Percentiles rank a stretch among this genome's conserved stretches.
Conservation (phyloP, 2,888 invertebrate genomes). For the Xanthorhoe designata region DNA sequence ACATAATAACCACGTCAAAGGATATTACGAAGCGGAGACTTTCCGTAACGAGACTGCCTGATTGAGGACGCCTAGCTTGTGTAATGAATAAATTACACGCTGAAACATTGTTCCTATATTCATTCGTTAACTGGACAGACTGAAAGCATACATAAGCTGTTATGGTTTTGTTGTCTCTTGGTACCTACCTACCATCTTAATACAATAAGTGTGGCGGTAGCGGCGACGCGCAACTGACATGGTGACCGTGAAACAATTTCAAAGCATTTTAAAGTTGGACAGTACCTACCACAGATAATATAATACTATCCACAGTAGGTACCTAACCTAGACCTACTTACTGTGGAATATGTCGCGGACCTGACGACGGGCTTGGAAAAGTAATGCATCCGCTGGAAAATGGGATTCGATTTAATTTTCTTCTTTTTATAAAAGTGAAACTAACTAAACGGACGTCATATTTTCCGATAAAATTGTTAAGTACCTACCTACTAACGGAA, state of each 20-base stretch:
- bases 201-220: slow-evolving; percentile 60
- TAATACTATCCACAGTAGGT: too few species aligned
- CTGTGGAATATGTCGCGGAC: slow-evolving; percentile 19
- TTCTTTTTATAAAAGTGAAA: slow-evolving; percentile 21
- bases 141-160: slow-evolving; percentile 58
- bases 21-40: slow-evolving; percentile 63
- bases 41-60: slow-evolving; percentile 73
- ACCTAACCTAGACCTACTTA: background rate
- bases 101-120: slow-evolving; percentile 82
- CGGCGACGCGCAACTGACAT: slow-evolving; percentile 55
- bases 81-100: slow-evolving; percentile 86
- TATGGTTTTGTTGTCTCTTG: slow-evolving; percentile 51
- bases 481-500: background rate
- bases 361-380: slow-evolving; percentile 29
- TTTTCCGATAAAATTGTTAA: background rate
- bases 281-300: too few species aligned
- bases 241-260: slow-evolving; percentile 35
- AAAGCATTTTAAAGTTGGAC: slow-evolving; percentile 5
- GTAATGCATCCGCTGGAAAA: slow-evolving; percentile 38
- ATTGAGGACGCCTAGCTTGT: slow-evolving; percentile 82
- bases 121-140: slow-evolving; percentile 75
- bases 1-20: background rate
- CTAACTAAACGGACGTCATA: background rate
- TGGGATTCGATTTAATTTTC: slow-evolving; percentile 27
- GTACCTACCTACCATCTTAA: slow-evolving; percentile 55